Conservation (phyloP, 2,888 invertebrate genomes). For the Synergus laeviventris region DNA sequence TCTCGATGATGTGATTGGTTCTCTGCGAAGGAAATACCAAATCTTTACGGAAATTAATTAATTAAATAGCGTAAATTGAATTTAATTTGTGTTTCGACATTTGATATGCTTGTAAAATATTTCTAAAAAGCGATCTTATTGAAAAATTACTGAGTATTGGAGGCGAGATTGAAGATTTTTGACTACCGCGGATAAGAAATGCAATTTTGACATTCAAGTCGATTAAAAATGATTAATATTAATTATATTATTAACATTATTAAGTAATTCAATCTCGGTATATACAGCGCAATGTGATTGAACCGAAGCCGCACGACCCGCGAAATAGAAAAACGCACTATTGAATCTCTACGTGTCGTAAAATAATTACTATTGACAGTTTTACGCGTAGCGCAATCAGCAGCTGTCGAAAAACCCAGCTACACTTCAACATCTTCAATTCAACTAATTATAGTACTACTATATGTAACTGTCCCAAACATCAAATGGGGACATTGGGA, state of each 20-base stretch:
- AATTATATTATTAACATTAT: conserved; percentile 21
- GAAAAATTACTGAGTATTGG: neutral
- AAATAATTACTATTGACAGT: conserved; percentile 60
- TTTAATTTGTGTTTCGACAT: neutral
- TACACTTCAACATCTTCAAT: conserved; percentile 55
- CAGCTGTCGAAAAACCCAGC: conserved; percentile 61
- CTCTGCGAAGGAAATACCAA: conserved; percentile 39
- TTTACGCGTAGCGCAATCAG: conserved; percentile 70
- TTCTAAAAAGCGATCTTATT: too few relatives aligned
- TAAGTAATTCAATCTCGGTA: conserved; percentile 6
- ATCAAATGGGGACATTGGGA: conserved; percentile 45
- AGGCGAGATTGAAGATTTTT: too few relatives aligned
- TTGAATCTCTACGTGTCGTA: conserved; percentile 61
- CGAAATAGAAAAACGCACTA: conserved; percentile 36
- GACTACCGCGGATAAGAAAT: neutral
- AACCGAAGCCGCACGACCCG: conserved; percentile 29
- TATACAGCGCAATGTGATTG: conserved; percentile 17
- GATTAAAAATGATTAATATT: neutral
- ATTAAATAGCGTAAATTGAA: neutral
- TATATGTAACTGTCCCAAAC: conserved; percentile 32
- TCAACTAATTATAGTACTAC: conserved; percentile 46
- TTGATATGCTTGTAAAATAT: neutral
- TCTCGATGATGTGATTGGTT: conserved; percentile 53
- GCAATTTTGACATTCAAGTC: conserved; percentile 14
- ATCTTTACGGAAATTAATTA: conserved; percentile 5